phyloP scores from a whole-genome alignment of 2,888 invertebrate species.

The Mycalesis mineus region DNA sequence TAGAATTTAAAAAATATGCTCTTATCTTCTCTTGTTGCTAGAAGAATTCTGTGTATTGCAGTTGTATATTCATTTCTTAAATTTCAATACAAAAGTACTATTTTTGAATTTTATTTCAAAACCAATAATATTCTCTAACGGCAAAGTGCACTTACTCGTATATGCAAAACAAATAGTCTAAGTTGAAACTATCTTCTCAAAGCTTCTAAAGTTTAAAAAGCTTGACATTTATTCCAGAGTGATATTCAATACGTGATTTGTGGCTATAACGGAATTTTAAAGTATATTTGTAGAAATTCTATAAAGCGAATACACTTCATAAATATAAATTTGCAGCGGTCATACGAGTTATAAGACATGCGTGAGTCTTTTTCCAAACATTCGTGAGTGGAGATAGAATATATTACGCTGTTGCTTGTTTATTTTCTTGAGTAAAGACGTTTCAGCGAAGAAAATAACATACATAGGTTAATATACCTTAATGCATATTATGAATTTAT shows the following conservation, averaged over 20 bases:
- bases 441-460: too few relatives aligned
- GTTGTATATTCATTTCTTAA: too few relatives aligned
- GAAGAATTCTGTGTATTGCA: background rate
- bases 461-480: too few relatives aligned
- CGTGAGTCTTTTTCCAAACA: background rate
- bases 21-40: too few relatives aligned
- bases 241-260: background rate
- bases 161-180: background rate
- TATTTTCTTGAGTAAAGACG: background rate
- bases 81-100: too few relatives aligned
- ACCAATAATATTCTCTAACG: background rate
- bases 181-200: background rate
- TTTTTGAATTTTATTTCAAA: background rate
- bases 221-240: background rate
- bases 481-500: too few relatives aligned
- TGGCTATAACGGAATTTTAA: background rate
- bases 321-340: background rate
- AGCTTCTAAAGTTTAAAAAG: background rate
- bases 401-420: background rate
- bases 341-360: background rate
- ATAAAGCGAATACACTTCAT: background rate
- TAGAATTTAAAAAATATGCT: too few relatives aligned
- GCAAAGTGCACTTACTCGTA: background rate
- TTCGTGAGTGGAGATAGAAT: background rate
- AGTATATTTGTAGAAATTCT: background rate